Percentiles rank a stretch among this genome's conserved stretches.
These are phyloP conservation scores for Calliphora vomitoria DNA, from an alignment of 2,888 invertebrate genomes.

Conservation along the genomic window DNA sequence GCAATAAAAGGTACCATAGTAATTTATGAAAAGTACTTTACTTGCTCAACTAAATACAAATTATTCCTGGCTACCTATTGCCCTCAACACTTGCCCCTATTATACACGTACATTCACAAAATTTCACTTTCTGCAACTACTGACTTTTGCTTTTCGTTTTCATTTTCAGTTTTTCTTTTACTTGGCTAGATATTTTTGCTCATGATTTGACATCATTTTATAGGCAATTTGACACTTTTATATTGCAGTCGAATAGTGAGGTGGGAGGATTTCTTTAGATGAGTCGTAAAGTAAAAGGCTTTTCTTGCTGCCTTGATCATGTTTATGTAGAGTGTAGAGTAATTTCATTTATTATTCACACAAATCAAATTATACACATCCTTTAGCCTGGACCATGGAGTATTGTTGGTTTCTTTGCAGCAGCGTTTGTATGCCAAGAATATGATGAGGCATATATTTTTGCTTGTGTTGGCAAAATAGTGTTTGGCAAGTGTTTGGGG, in stretches of 20 bases:
- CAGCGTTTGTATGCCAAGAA: neutral
- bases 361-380: slow-evolving; percentile 64
- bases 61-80: too few relatives aligned
- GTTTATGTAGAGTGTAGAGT: neutral
- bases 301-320: neutral
- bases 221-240: slow-evolving; percentile 66
- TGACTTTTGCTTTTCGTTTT: neutral
- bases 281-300: neutral
- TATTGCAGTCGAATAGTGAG: neutral
- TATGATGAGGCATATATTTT: neutral
- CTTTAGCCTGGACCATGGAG: slow-evolving; percentile 39
- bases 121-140: neutral
- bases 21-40: neutral
- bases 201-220: slow-evolving; percentile 61
- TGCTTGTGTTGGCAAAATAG: slow-evolving; percentile 25
- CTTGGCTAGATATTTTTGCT: slow-evolving; percentile 14
- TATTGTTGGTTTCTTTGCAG: neutral
- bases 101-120: too few relatives aligned
- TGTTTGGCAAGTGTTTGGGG: neutral
- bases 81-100: neutral
- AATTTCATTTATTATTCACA: slow-evolving; percentile 67
- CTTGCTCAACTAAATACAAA: too few relatives aligned
- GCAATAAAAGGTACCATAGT: too few relatives aligned
- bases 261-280: slow-evolving; percentile 14
- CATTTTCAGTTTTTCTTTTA: neutral